Evolutionary conservation across 2,797 vertebrate genomes (phyloP).

Genomic region (Xenops minutus): DNA sequence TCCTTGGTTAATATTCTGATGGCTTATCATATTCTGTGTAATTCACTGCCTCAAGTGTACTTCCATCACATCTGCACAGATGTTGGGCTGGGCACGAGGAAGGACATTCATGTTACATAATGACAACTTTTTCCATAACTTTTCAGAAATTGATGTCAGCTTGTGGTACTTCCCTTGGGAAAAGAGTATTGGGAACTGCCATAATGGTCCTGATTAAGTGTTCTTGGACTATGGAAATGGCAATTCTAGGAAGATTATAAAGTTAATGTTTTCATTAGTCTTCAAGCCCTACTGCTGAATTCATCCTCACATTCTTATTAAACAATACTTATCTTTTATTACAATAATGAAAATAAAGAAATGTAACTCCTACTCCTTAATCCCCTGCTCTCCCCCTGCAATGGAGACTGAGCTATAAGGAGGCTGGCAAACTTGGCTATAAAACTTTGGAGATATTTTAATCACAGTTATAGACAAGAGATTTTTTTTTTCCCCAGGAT

Average conservation of each 20-base stretch:
- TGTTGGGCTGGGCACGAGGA: background rate
- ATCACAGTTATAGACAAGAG: background rate
- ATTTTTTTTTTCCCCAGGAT: background rate
- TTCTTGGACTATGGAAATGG: background rate
- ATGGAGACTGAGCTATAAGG: background rate
- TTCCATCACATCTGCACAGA: background rate
- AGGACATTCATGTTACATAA: background rate
- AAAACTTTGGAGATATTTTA: background rate
- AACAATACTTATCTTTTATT: slow-evolving; percentile 7
- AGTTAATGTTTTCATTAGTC: slow-evolving; percentile 1
- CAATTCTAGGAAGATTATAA: background rate
- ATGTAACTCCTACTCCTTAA: background rate
- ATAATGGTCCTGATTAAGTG: background rate
- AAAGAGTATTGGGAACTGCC: background rate
- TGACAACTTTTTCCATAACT: background rate
- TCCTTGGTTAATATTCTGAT: background rate
- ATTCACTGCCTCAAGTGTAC: background rate
- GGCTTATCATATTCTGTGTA: background rate
- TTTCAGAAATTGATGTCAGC: background rate
- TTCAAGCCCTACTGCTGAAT: slow-evolving; percentile 7
- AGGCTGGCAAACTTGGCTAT: background rate
- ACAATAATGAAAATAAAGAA: background rate
- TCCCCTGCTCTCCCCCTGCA: background rate
- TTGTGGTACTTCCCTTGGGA: background rate
- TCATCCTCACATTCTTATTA: background rate